phyloP scores from a whole-genome alignment of 2,888 invertebrate species.

The Eristalis arbustorum region DNA sequence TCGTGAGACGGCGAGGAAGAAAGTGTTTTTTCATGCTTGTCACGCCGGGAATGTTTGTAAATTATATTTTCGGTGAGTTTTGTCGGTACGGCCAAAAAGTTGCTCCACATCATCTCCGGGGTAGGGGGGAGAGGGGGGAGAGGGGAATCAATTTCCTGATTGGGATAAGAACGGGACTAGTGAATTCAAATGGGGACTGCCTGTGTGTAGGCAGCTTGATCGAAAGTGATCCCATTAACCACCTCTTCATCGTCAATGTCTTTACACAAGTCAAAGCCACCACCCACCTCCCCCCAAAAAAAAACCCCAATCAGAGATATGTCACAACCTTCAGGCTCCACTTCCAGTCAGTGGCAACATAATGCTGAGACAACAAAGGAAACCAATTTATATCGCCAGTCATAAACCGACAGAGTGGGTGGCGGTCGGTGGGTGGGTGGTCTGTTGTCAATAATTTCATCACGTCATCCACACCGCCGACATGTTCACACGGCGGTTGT shows the following conservation, averaged over 20 bases:
- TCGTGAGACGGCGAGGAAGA: background rate
- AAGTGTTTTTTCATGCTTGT: constrained; percentile 4
- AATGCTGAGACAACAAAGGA: constrained; percentile 38
- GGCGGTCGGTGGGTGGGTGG: background rate
- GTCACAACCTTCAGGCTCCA: background rate
- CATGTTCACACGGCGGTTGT: background rate
- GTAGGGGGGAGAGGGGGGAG: background rate
- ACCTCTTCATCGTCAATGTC: too few relatives aligned
- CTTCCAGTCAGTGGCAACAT: background rate
- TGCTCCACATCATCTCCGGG: background rate
- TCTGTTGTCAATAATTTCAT: constrained; percentile 54
- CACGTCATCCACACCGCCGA: background rate
- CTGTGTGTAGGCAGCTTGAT: too few relatives aligned
- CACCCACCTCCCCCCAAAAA: too few relatives aligned
- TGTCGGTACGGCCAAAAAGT: constrained; percentile 3
- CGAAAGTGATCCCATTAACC: too few relatives aligned
- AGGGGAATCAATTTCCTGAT: constrained; percentile 62
- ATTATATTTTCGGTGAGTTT: constrained; percentile 44
- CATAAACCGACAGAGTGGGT: constrained; percentile 21
- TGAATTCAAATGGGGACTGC: background rate
- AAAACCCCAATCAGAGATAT: background rate
- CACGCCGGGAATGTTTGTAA: constrained; percentile 45
- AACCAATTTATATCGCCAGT: constrained; percentile 47
- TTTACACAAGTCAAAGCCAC: background rate
- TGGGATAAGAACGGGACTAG: constrained; percentile 34